Conservation (phyloP, 2,797 vertebrate genomes). For the Aselliscus stoliczkanus region DNA sequence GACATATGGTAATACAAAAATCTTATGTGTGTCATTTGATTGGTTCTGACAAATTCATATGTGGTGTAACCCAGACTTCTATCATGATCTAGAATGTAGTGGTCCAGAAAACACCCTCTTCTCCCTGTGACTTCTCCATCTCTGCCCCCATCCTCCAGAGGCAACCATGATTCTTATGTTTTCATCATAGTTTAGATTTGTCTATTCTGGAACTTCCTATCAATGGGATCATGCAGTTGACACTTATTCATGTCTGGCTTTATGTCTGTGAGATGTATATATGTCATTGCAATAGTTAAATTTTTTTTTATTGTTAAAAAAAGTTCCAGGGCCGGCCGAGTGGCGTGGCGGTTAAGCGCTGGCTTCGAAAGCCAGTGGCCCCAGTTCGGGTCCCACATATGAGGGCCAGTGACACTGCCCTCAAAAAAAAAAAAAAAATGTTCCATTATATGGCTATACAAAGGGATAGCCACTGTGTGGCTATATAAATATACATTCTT, state of each 20-base stretch:
- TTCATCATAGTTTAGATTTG: background rate
- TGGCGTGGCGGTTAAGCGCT: no score
- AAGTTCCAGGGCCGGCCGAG: no score
- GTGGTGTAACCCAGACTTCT: background rate
- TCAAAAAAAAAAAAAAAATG: no score
- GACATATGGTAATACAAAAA: background rate
- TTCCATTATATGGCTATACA: background rate
- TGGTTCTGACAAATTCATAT: background rate
- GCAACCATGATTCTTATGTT: background rate
- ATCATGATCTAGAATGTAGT: background rate
- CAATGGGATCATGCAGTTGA: background rate
- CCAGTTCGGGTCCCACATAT: no score
- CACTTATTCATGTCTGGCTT: background rate
- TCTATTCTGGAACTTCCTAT: background rate
- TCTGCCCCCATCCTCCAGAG: background rate
- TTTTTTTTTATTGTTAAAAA: background rate
- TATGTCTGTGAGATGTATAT: background rate
- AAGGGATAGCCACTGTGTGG: background rate
- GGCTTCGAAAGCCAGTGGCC: no score
- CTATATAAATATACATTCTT: background rate
- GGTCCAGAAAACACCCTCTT: background rate
- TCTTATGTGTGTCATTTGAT: background rate
- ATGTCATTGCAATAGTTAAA: background rate
- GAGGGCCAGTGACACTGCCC: no score
- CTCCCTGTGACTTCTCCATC: background rate